Percentiles rank a stretch among this genome's conserved stretches.
phyloP scores from a whole-genome alignment of 2,888 invertebrate species.

The Cheilosia variabilis region DNA sequence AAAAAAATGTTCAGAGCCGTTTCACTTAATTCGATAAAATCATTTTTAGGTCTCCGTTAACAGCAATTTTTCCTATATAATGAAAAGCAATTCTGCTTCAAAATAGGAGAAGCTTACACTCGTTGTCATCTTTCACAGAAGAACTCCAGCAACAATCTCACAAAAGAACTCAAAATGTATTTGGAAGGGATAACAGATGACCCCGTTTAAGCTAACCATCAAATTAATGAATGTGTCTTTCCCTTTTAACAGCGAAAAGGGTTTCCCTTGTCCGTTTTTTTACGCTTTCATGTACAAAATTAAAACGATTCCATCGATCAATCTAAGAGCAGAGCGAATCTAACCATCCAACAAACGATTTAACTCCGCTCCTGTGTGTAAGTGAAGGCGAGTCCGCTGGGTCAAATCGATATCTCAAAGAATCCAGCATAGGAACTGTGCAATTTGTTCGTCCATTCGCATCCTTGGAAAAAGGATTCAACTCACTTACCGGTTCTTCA shows the following conservation, averaged over 20 bases:
- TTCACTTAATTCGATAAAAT: no score
- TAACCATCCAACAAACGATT: slow-evolving; percentile 47
- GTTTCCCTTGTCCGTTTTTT: slow-evolving; percentile 10
- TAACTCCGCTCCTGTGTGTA: slow-evolving; percentile 17
- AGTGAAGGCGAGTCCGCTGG: slow-evolving; percentile 7
- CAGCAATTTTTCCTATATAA: no score
- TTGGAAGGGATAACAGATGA: slow-evolving; percentile 32
- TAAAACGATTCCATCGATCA: slow-evolving; percentile 57
- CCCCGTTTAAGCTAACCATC: slow-evolving; percentile 47
- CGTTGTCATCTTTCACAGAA: background rate
- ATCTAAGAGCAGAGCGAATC: slow-evolving; percentile 31
- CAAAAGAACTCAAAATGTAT: background rate
- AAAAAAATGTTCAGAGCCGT: no score
- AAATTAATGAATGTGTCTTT: slow-evolving; percentile 37
- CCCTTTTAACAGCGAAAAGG: slow-evolving; percentile 25
- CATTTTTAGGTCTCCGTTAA: no score
- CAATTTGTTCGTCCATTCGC: slow-evolving; percentile 40
- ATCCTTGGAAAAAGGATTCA: slow-evolving; percentile 8
- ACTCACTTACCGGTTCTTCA: slow-evolving; percentile 87
- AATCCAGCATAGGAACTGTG: slow-evolving; percentile 24
- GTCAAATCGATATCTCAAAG: slow-evolving; percentile 60
- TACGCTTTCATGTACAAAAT: slow-evolving; percentile 28
- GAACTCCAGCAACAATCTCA: background rate
- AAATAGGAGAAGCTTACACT: no score
- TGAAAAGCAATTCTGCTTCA: no score